Evolutionary conservation across 2,888 invertebrate species (phyloP).

Genomic region (Tuta absoluta): DNA sequence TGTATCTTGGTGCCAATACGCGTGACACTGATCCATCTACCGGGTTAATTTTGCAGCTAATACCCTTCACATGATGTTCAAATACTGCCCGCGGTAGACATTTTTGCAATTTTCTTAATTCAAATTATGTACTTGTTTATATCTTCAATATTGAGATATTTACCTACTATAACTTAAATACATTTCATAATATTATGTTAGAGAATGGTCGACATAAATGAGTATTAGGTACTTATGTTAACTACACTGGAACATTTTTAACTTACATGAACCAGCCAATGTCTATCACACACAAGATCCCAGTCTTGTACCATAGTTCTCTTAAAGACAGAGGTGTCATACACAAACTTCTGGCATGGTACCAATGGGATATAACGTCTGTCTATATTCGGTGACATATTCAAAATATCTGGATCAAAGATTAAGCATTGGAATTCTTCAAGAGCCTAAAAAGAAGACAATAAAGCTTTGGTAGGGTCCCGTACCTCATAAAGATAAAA

Average conservation of each 20-base stretch:
- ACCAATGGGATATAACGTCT: conserved; percentile 60
- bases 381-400: conserved; percentile 48
- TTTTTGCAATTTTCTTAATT: too few species aligned
- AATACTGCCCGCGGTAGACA: too few species aligned
- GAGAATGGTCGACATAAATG: too few species aligned
- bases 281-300: conserved; percentile 83
- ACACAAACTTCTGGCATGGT: conserved; percentile 67
- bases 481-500: too few species aligned
- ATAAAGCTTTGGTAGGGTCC: conserved; percentile 14
- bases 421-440: conserved; percentile 69
- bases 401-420: conserved; percentile 65
- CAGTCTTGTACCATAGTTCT: conserved; percentile 85
- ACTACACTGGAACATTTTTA: not conserved
- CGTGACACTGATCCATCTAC: too few species aligned
- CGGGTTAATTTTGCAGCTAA: too few species aligned
- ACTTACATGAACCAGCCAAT: conserved; percentile 77
- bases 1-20: too few species aligned
- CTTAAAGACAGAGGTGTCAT: conserved; percentile 79
- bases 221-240: not conserved
- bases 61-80: too few species aligned
- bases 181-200: too few species aligned
- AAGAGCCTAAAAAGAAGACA: conserved; percentile 49
- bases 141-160: too few species aligned
- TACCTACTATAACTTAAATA: too few species aligned
- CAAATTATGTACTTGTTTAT: too few species aligned